Evolutionary conservation across 2,888 invertebrate genomes (phyloP).

Genomic region (Agelastica alni): DNA sequence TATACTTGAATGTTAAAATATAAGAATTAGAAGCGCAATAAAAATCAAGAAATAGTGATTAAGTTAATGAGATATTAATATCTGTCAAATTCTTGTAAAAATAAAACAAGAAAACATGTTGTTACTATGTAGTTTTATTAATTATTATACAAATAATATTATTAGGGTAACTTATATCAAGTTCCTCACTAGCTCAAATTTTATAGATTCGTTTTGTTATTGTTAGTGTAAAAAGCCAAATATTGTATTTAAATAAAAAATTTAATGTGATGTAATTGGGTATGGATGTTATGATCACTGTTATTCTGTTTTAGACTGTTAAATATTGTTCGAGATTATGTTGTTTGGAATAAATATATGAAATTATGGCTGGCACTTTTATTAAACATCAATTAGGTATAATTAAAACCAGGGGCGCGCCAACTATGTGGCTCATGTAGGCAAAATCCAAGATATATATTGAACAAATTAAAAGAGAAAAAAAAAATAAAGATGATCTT

Average conservation of each 20-base stretch:
- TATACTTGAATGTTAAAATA: conserved; percentile 22
- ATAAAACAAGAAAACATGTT: conserved; percentile 9
- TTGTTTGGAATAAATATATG: conserved; percentile 37
- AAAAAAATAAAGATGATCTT: no score
- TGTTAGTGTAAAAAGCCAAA: conserved; percentile 36
- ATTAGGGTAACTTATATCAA: conserved; percentile 21
- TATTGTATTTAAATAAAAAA: conserved; percentile 35
- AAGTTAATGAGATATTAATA: neutral
- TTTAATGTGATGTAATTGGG: conserved; percentile 39
- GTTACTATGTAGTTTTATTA: conserved; percentile 15
- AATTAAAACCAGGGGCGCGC: no score
- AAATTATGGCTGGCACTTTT: no score
- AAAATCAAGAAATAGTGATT: conserved; percentile 6
- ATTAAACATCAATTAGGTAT: no score
- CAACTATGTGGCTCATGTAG: no score
- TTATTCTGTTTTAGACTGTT: conserved; percentile 39
- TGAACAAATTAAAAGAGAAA: no score
- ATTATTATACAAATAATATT: conserved; percentile 8
- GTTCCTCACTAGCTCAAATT: conserved; percentile 37
- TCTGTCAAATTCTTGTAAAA: conserved; percentile 7
- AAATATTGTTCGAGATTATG: conserved; percentile 38
- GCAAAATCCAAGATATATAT: no score
- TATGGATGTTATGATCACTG: conserved; percentile 36
- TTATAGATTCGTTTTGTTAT: conserved; percentile 35
- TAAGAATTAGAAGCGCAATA: conserved; percentile 15